Percentiles rank a stretch among this genome's conserved stretches.
These are phyloP conservation scores for Pentamera pediparva DNA, from an alignment of 53 echinoderm and acorn worm species.

Conservation along the genomic window DNA sequence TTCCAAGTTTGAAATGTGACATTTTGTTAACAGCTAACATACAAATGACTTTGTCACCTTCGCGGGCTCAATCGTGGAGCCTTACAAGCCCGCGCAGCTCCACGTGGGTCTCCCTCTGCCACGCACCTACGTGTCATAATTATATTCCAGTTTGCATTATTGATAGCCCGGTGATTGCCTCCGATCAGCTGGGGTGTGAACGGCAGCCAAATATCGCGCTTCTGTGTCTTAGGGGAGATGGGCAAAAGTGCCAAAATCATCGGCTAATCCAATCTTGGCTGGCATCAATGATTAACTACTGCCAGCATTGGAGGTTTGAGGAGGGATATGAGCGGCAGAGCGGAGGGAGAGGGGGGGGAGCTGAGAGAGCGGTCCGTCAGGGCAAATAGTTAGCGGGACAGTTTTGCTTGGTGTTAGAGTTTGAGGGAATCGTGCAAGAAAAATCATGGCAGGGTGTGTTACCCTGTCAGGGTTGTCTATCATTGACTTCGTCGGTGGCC, in stretches of 20 bases:
- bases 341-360: slow-evolving; percentile 4
- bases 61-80: slow-evolving; percentile 27
- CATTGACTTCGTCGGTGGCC: slow-evolving; percentile 14
- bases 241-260: slow-evolving; percentile 33
- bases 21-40: slow-evolving; percentile 44
- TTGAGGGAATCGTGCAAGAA: slow-evolving; percentile 23
- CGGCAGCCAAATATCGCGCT: slow-evolving; percentile 24
- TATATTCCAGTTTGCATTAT: slow-evolving; percentile 36
- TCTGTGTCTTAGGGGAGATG: slow-evolving; percentile 21
- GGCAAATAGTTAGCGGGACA: slow-evolving; percentile 24
- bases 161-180: slow-evolving; percentile 31
- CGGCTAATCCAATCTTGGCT: slow-evolving; percentile 27
- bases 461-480: slow-evolving; percentile 25
- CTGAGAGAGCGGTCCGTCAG: slow-evolving; percentile 10
- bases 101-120: slow-evolving; percentile 23
- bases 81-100: slow-evolving; percentile 19
- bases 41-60: slow-evolving; percentile 42
- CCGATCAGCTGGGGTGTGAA: slow-evolving; percentile 32
- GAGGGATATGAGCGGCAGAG: slow-evolving; percentile 9
- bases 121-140: slow-evolving; percentile 30
- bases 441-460: slow-evolving; percentile 33
- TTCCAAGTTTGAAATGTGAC: slow-evolving; percentile 36
- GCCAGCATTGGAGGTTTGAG: slow-evolving; percentile 25
- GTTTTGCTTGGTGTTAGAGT: slow-evolving; percentile 12
- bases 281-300: slow-evolving; percentile 32